Percentiles rank a stretch among this genome's conserved stretches.
These are phyloP conservation scores for Microctonus aethiopoides DNA, from an alignment of 2,888 invertebrate species.

Conservation along the genomic window DNA sequence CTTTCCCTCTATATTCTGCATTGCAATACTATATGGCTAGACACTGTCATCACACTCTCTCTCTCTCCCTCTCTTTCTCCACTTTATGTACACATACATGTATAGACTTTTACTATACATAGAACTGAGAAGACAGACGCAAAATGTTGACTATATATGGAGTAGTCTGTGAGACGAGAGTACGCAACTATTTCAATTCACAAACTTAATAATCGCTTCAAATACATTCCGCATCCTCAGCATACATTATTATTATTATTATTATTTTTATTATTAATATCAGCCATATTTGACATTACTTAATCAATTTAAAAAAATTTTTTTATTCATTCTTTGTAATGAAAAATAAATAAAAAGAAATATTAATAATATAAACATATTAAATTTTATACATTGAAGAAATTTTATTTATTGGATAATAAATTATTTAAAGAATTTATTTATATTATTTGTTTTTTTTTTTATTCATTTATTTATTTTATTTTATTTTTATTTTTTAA, in stretches of 20 bases:
- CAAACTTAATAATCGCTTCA: constrained; percentile 29
- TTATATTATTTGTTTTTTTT: no score
- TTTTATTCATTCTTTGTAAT: background rate
- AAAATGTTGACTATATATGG: background rate
- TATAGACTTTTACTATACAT: background rate
- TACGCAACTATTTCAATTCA: constrained; percentile 25
- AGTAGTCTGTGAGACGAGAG: background rate
- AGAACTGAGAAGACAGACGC: background rate
- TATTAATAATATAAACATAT: no score
- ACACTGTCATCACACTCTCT: background rate
- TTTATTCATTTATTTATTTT: no score
- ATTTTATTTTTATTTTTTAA: no score
- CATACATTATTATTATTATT: no score
- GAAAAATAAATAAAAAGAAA: background rate
- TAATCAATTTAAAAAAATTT: background rate
- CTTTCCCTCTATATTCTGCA: background rate
- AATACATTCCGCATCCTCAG: constrained; percentile 1
- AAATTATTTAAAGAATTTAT: no score
- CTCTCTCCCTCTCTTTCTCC: background rate
- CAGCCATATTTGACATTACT: background rate
- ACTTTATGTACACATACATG: background rate
- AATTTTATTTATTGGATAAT: no score
- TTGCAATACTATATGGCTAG: constrained; percentile 8
- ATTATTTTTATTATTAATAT: background rate
- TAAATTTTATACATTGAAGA: no score